Evolutionary conservation across 2,113 vertebrate genomes (phyloP).

Genomic region (Oncorhynchus mykiss): DNA sequence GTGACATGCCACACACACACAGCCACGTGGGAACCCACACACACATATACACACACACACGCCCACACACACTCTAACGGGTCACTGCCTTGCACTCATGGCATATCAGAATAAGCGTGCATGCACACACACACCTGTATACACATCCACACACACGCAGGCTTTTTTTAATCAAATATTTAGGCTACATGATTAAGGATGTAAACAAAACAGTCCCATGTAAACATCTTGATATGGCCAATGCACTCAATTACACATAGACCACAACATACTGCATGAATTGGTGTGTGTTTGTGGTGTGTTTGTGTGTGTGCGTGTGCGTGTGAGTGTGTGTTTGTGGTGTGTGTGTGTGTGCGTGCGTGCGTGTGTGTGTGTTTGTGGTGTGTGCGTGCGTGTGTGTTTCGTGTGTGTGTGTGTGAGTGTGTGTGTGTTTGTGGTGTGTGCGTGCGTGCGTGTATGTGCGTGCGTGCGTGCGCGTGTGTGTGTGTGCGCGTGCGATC

Average conservation of each 20-base stretch:
- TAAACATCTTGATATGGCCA: conserved; percentile 1
- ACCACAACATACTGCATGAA: not conserved
- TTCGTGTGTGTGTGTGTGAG: too few relatives aligned
- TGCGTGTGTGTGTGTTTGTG: too few relatives aligned
- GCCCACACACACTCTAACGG: not conserved
- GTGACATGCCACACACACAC: not conserved
- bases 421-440: too few relatives aligned
- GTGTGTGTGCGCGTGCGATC: too few relatives aligned
- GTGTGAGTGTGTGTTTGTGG: not conserved
- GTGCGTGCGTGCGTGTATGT: too few relatives aligned
- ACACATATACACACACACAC: not conserved
- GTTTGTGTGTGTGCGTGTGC: too few relatives aligned
- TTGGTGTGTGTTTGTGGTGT: not conserved
- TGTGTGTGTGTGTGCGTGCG: too few relatives aligned
- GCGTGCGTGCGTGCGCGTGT: too few relatives aligned
- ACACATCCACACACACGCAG: too few relatives aligned
- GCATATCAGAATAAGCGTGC: not conserved
- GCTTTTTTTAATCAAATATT: not conserved
- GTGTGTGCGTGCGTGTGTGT: too few relatives aligned
- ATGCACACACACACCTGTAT: not conserved
- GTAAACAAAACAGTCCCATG: not conserved
- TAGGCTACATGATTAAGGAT: not conserved
- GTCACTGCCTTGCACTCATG: not conserved
- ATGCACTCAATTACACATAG: not conserved
- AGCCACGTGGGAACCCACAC: not conserved